Base-by-base conservation (phyloP, 2,888 invertebrate genomes). In the Deilephila porcellus region DNA sequence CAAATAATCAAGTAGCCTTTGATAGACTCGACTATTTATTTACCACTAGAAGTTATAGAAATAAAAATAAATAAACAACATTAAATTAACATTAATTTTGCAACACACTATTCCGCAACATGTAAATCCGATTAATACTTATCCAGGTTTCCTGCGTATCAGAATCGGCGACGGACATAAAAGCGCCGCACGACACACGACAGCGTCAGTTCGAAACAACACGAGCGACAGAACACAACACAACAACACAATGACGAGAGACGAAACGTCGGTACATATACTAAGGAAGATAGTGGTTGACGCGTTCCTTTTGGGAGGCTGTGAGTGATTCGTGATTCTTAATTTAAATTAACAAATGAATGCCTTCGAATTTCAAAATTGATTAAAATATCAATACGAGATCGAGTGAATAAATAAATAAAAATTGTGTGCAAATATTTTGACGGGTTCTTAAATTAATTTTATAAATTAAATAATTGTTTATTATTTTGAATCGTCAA, bases 211-310 rank as follows among this genome's bases (percentile, higher is more conserved):
- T n/a, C 37, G 32, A 20, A 4, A 34, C 56, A 4, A 17, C 11
- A 19, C 53, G 32, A 29, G 60, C 25, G n/a, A 60, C 59, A 52
- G 37, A 25, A 45, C 64, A 25, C 45, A 32, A 52, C 20, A 56
- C 29, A 53, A n/a, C 56, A 45, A 17, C 7, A 74, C 20, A 7
- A 89, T 87, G 88, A 81, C 89, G 73, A 83, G 77, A 62, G 85
- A 89, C 78, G 86, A 87, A 17, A 76, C 77, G 4, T 85, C 90
- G 0, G 81, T 90, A 34, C 82, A 87, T 71, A 82, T 88, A 34
- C 72, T 91, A 45, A 85, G 87, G 80, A 93, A 91, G 77, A 77
- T 93, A 53, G 90, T 92, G 19, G 73, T 91, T 2, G 93, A 93
- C 78, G 85, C 85, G 71, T 86, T 91, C 71, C 75, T 92, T 7